Percentiles rank a stretch among this genome's conserved stretches.
Conservation (phyloP, 2,888 invertebrate species). For the Nephrotoma flavescens region DNA sequence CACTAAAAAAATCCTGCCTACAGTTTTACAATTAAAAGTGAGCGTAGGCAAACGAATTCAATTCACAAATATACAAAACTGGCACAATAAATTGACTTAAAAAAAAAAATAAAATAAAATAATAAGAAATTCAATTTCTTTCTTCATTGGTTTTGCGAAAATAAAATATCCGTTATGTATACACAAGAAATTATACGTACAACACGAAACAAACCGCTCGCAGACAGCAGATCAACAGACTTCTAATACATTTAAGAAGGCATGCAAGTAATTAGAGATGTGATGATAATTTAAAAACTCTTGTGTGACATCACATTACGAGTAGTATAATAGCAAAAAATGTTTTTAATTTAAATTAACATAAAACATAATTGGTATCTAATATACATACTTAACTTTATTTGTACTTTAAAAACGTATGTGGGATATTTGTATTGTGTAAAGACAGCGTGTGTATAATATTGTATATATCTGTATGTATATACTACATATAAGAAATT, state of each 20-base stretch:
- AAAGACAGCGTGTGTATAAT: no score
- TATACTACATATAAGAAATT: not conserved
- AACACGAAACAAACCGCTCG: not conserved
- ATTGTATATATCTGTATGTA: not conserved
- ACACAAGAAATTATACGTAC: not conserved
- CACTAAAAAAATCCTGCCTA: not conserved
- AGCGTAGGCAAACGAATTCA: not conserved
- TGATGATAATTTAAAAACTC: not conserved
- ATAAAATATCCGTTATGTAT: not conserved
- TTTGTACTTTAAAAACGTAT: not conserved
- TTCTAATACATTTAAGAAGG: not conserved
- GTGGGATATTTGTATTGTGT: not conserved
- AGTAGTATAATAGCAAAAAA: not conserved
- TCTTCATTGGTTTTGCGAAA: not conserved
- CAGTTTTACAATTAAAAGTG: not conserved
- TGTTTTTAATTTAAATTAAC: not conserved
- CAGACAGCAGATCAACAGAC: not conserved
- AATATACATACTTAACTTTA: not conserved
- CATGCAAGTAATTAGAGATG: not conserved
- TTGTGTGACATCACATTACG: not conserved
- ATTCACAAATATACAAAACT: not conserved
- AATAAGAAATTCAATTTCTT: not conserved
- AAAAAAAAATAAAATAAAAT: not conserved
- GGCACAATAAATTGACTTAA: not conserved
- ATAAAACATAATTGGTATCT: not conserved